Evolutionary conservation across 2,888 invertebrate genomes (phyloP).

Genomic region (Drosophila cognata): DNA sequence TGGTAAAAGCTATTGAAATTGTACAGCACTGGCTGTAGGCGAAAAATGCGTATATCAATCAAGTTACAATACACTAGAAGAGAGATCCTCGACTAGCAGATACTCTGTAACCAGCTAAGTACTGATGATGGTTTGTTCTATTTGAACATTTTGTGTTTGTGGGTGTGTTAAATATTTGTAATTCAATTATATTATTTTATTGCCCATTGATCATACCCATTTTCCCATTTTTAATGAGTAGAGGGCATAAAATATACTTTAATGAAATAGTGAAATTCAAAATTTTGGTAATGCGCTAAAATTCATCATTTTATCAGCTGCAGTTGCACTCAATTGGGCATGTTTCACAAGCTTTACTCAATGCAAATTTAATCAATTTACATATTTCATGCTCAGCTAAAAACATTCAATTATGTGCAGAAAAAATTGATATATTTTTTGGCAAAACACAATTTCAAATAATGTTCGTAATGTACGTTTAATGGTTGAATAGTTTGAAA

Average conservation of each 20-base stretch:
- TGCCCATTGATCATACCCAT: not conserved
- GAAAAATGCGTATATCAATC: not conserved
- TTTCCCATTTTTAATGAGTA: not conserved
- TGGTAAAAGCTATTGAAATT: slow-evolving; percentile 9
- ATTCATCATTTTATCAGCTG: slow-evolving; percentile 5
- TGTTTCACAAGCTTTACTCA: not conserved
- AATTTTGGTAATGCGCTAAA: slow-evolving; percentile 1
- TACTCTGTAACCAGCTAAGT: not conserved
- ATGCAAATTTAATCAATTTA: slow-evolving; percentile 9
- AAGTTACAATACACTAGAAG: not conserved
- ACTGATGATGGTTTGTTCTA: not conserved
- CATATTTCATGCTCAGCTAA: slow-evolving; percentile 1
- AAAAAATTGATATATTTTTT: not conserved
- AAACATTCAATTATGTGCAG: not conserved
- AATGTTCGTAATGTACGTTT: not conserved
- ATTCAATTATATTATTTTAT: not conserved
- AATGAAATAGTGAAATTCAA: slow-evolving; percentile 31
- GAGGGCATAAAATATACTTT: slow-evolving; percentile 11
- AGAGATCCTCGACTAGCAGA: not conserved
- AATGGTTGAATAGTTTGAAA: not conserved
- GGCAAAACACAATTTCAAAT: not conserved
- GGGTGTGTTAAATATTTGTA: not conserved
- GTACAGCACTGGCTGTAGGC: not conserved
- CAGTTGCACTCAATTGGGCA: not conserved
- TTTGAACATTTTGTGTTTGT: not conserved